phyloP scores from a whole-genome alignment of 2,113 vertebrate species.

The Eira barbara region DNA sequence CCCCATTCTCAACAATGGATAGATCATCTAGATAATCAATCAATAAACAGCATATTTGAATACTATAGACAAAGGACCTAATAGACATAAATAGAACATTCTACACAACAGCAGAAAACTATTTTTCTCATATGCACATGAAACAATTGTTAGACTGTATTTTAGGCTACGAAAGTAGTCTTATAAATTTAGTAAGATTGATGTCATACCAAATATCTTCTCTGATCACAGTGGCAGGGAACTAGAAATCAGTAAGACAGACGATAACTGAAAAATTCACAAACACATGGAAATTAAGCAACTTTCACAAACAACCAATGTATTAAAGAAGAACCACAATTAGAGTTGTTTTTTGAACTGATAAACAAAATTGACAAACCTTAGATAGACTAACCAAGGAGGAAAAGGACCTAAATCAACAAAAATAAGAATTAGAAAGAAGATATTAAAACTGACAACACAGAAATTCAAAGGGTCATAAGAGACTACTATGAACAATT shows the following conservation, averaged over 20 bases:
- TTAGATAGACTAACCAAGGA: not conserved
- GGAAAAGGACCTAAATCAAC: not conserved
- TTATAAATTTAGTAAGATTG: not conserved
- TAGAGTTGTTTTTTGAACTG: not conserved
- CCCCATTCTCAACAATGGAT: not conserved
- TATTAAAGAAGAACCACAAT: not conserved
- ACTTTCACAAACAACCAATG: not conserved
- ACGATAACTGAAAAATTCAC: not conserved
- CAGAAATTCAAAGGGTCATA: not conserved
- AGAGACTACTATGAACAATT: not conserved
- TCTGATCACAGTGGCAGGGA: not conserved
- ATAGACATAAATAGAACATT: not conserved
- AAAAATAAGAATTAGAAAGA: not conserved
- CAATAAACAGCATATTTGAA: not conserved
- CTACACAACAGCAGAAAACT: not conserved
- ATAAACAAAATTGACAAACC: not conserved
- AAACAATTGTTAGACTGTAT: not conserved
- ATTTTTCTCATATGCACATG: not conserved
- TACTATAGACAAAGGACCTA: not conserved
- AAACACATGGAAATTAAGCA: not conserved
- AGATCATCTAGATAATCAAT: not conserved
- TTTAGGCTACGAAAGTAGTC: not conserved
- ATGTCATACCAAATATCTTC: not conserved
- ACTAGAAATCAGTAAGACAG: not conserved
- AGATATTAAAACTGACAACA: not conserved